These are phyloP conservation scores for Nesogale talazaci DNA, from an alignment of 2,113 vertebrate species.

Conservation along the genomic window DNA sequence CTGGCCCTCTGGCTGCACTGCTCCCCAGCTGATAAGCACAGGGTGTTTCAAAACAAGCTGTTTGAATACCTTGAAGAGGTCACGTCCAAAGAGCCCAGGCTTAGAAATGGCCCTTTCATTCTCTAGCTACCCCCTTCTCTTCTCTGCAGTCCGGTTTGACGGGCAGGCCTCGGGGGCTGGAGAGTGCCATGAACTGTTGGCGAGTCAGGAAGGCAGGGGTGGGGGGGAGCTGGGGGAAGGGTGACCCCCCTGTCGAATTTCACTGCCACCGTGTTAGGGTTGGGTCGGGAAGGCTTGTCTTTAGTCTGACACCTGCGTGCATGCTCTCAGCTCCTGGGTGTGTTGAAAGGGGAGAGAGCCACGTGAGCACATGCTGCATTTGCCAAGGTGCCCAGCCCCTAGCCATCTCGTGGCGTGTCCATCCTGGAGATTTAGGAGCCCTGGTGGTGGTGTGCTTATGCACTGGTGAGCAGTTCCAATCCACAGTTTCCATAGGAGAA, in stretches of 20 bases:
- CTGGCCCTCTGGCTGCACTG: not conserved
- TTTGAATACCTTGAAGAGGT: not conserved
- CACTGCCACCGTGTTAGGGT: not conserved
- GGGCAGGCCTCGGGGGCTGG: not conserved
- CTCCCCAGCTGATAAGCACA: not conserved
- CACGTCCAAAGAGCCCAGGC: not conserved
- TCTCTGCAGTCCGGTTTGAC: not conserved
- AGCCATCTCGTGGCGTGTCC: no score
- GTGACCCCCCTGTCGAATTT: not conserved
- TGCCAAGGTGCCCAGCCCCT: not conserved
- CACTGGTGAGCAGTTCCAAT: no score
- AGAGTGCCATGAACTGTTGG: rapidly evolving
- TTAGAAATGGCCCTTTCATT: not conserved
- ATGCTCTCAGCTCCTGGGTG: not conserved
- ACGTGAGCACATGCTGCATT: no score
- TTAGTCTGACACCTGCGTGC: not conserved
- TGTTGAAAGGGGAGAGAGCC: not conserved
- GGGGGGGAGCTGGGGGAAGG: not conserved
- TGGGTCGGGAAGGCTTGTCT: not conserved
- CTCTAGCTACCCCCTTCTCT: not conserved
- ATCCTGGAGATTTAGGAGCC: no score
- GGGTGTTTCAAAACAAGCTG: not conserved
- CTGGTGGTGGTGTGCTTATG: no score
- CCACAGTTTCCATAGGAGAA: no score
- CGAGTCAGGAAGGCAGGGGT: no score